A percentile compares a stretch with the other conserved stretches of the same genome.
Conservation (phyloP, 2,797 vertebrate species). For the Sebastes diploproa region DNA sequence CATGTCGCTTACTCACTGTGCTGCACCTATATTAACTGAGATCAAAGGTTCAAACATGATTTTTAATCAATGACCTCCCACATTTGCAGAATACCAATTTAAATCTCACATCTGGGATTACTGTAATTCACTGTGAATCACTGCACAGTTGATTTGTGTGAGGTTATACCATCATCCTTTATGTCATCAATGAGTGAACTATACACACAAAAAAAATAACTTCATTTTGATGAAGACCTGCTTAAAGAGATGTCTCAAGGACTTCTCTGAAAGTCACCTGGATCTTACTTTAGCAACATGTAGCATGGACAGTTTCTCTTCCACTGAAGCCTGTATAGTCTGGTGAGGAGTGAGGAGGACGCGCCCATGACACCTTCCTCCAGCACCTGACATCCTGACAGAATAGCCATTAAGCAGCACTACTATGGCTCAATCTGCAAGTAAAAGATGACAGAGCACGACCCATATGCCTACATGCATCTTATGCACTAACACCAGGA, state of each 20-base stretch:
- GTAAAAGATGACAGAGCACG: conserved; percentile 16
- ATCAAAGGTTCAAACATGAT: neutral
- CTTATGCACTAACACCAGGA: neutral
- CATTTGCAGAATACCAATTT: neutral
- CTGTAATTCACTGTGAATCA: neutral
- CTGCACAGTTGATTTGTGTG: neutral
- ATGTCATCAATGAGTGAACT: neutral
- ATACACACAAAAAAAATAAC: neutral
- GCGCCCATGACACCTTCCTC: conserved; percentile 71
- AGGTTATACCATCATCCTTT: neutral
- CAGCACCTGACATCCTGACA: conserved; percentile 46
- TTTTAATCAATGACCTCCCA: neutral
- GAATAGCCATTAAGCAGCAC: conserved; percentile 25
- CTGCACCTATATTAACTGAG: neutral
- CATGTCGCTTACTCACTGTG: neutral
- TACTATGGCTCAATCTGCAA: neutral
- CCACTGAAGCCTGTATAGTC: conserved; percentile 8
- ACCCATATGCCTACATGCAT: neutral
- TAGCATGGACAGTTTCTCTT: conserved; percentile 12
- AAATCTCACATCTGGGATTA: neutral
- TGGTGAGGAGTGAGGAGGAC: conserved; percentile 58
- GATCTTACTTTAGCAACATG: conserved; percentile 25
- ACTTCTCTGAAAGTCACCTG: neutral
- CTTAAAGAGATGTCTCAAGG: neutral
- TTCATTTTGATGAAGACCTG: neutral